Conservation (phyloP, 2,888 invertebrate species). For the Hyposoter dolosus region DNA sequence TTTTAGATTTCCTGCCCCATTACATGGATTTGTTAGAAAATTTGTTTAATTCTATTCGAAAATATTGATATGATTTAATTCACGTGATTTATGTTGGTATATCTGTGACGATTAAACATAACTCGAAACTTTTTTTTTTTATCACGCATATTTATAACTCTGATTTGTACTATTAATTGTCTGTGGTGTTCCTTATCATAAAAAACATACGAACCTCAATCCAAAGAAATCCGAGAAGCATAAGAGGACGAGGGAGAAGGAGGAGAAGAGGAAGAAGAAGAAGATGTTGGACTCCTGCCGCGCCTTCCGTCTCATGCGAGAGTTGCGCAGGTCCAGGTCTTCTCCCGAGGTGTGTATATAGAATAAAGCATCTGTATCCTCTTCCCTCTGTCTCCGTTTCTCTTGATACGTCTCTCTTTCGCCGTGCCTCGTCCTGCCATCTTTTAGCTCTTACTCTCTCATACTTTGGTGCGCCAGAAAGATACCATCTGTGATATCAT, state of each 20-base stretch:
- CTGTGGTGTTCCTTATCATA: conserved; percentile 6
- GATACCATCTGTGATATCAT: conserved; percentile 69
- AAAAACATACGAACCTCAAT: conserved; percentile 46
- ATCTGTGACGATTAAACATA: neutral
- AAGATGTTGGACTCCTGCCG: conserved; percentile 53
- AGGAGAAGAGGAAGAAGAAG: conserved; percentile 53
- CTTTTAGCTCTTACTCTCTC: conserved; percentile 33
- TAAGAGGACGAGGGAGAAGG: conserved; percentile 43
- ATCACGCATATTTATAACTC: conserved; percentile 30
- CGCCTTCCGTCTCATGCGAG: conserved; percentile 58
- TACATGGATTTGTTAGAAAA: neutral
- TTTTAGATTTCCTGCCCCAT: neutral
- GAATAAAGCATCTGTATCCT: conserved; percentile 17
- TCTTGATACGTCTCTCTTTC: conserved; percentile 24
- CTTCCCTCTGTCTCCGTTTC: conserved; percentile 26
- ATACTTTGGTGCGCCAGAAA: conserved; percentile 44
- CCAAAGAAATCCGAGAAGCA: conserved; percentile 61
- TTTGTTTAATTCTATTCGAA: neutral
- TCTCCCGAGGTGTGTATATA: conserved; percentile 15
- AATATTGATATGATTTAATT: neutral
- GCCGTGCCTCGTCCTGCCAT: conserved; percentile 10
- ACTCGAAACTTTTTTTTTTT: conserved; percentile 4
- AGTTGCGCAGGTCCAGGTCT: conserved; percentile 68
- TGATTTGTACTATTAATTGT: conserved; percentile 49
- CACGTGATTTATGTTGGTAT: neutral